Evolutionary conservation across 2,888 invertebrate species (phyloP), one percentile per base, ranked within the genome.

Genomic region (Nemoura dubitans): DNA sequence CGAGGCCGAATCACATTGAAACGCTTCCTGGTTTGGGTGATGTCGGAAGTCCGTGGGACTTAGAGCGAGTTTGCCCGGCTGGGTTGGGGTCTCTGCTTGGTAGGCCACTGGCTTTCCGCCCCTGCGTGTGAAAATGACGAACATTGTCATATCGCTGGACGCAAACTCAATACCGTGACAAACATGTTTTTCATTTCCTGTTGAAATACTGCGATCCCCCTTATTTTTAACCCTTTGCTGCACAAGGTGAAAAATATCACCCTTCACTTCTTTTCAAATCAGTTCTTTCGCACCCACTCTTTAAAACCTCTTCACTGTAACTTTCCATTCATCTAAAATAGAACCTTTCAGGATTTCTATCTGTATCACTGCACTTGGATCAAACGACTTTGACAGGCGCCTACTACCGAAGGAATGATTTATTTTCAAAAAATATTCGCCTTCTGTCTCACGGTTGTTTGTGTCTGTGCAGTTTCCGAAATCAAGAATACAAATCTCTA

Each of bases 111-210:
- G n/a, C n/a, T n/a, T n/a, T n/a, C n/a, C n/a, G n/a, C n/a, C n/a
- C n/a, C n/a, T n/a, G n/a, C n/a, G n/a, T n/a, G n/a, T n/a, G n/a
- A n/a, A n/a, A n/a, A n/a, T n/a, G n/a, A n/a, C n/a, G n/a, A n/a
- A n/a, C n/a, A n/a, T n/a, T n/a, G n/a, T n/a, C n/a, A n/a, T n/a
- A n/a, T n/a, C n/a, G n/a, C n/a, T n/a, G n/a, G n/a, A n/a, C n/a
- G n/a, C n/a, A n/a, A n/a, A n/a, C n/a, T n/a, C n/a, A n/a, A n/a
- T n/a, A n/a, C n/a, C 85, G 43, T 85, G 86, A 87, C 84, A 87
- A 87, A 87, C 86, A 87, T 85, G 85, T 87, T 87, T 87, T 85
- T 59, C 80, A 59, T 80, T 83, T 86, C 76, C 86, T 86, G 86
- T 83, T 83, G 83, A 83, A 83, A 83, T 42, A 42, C 42, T 83